Evolutionary conservation across 1,140 invertebrate genomes (phyloP), one percentile per base, ranked within the genome.

Genomic region (Latrodectus geometricus): DNA sequence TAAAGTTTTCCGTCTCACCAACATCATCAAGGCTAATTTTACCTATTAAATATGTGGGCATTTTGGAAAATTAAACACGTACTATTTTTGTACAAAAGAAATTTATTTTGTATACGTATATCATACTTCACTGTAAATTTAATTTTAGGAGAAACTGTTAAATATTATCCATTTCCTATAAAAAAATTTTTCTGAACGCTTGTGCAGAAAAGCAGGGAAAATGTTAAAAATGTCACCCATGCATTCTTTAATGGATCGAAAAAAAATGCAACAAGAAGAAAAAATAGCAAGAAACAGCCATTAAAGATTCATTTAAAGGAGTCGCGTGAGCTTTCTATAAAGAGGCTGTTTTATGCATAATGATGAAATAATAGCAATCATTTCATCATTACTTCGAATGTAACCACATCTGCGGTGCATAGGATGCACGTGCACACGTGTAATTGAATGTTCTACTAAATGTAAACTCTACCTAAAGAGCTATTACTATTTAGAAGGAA

Each of bases 281-380:
- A 61, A 61, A 61, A 61, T 14, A 61, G 0, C 54, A 14, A 14
- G 54, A 17, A 61, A 61, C 17, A 61, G 17, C 54, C 54, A 69
- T 69, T 69, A 69, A 69, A 69, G 68, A 69, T 69, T 69, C 68
- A 69, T 69, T 23, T 20, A 69, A 23, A 69, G 21, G 15, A 21
- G 15, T 23, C n/a, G 21, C 17, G 21, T 23, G 68, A n/a, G 35
- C 20, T 69, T n/a, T 23, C 9, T 69, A 11, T 15, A 11, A 20
- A 23, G 12, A 20, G 68, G 68, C 21, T 69, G 68, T 69, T 69
- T 69, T 69, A 69, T 69, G 20, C n/a, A 23, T 69, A 69, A 69
- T n/a, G 68, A 69, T 69, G 68, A 69, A 69, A 69, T 69, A 69
- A 69, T 69, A 69, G 68, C 68, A 69, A 69, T 69, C 68, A 69